Evolutionary conservation across 2,888 invertebrate genomes (phyloP).

Genomic region (Sarcophaga carnaria): DNA sequence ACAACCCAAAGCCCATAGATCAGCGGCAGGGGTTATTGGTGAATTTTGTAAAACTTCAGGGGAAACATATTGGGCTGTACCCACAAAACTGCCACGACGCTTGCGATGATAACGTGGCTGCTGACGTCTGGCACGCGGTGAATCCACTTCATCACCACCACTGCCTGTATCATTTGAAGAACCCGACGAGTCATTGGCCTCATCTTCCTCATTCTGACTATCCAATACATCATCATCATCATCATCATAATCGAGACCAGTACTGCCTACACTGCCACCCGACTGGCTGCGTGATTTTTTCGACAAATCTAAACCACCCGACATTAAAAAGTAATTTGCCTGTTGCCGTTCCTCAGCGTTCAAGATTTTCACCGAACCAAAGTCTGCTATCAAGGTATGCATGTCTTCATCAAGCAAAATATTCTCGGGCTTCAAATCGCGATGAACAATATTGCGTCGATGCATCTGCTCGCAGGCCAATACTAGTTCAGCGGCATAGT

Average conservation of each 20-base stretch:
- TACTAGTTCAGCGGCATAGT: constrained; percentile 97
- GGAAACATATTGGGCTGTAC: constrained; percentile 99
- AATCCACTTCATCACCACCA: constrained; percentile 71
- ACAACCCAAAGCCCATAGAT: constrained; percentile 98
- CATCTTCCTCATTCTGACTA: constrained; percentile 53
- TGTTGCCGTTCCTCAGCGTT: constrained; percentile 75
- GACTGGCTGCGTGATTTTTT: constrained; percentile 66
- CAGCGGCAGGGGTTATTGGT: constrained; percentile 89
- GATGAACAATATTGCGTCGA: constrained; percentile 93
- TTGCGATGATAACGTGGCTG: constrained; percentile 70
- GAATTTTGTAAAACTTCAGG: constrained; percentile 95
- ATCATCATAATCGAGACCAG: constrained; percentile 37
- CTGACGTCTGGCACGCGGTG: constrained; percentile 69
- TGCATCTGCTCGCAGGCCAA: constrained; percentile 96
- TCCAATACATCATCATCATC: constrained; percentile 48
- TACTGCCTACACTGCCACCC: constrained; percentile 51
- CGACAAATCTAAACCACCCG: constrained; percentile 68
- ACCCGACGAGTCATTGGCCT: constrained; percentile 62
- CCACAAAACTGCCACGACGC: constrained; percentile 94
- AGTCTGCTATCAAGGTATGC: constrained; percentile 98
- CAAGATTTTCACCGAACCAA: constrained; percentile 96
- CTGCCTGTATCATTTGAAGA: constrained; percentile 68
- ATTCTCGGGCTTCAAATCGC: constrained; percentile 98
- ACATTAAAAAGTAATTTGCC: constrained; percentile 62
- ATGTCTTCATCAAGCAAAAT: constrained; percentile 96